These are phyloP conservation scores for Glossosoma conforme DNA, from an alignment of 1,140 invertebrate genomes.

Conservation along the genomic window DNA sequence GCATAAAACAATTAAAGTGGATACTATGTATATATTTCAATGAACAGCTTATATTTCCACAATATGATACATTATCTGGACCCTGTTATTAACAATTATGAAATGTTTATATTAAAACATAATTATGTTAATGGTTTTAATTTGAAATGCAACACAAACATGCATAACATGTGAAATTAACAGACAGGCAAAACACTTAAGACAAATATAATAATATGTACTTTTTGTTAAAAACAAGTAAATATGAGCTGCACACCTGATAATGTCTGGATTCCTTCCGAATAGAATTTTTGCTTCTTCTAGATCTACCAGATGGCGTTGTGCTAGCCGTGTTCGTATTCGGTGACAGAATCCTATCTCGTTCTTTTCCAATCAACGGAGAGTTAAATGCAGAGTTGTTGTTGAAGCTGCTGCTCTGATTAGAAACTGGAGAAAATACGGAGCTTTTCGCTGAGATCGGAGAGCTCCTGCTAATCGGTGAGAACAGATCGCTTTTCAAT, in stretches of 20 bases:
- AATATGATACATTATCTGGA: too few relatives aligned
- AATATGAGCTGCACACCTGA: conserved; percentile 40
- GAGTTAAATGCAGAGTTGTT: conserved; percentile 45
- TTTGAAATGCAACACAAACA: neutral
- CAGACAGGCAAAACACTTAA: neutral
- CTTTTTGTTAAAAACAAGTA: neutral
- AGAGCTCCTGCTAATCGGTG: conserved; percentile 45
- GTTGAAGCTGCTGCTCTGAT: conserved; percentile 31
- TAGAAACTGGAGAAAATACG: conserved; percentile 45
- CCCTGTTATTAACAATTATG: too few relatives aligned
- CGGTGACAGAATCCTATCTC: conserved; percentile 50
- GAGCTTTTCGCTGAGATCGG: conserved; percentile 43
- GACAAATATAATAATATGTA: neutral
- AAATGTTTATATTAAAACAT: too few relatives aligned
- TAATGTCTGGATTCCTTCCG: conserved; percentile 63
- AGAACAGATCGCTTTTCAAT: conserved; percentile 46
- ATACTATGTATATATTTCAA: too few relatives aligned
- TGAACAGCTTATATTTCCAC: too few relatives aligned
- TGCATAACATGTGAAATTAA: neutral
- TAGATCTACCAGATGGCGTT: conserved; percentile 49
- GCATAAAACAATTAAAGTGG: too few relatives aligned
- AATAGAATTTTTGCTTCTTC: conserved; percentile 49
- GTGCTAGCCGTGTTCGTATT: conserved; percentile 47
- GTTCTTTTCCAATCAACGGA: conserved; percentile 47
- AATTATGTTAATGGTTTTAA: too few relatives aligned